Base-by-base conservation (phyloP, 35 echinoderm and acorn worm species). In the Heliocidaris erythrogramma region DNA sequence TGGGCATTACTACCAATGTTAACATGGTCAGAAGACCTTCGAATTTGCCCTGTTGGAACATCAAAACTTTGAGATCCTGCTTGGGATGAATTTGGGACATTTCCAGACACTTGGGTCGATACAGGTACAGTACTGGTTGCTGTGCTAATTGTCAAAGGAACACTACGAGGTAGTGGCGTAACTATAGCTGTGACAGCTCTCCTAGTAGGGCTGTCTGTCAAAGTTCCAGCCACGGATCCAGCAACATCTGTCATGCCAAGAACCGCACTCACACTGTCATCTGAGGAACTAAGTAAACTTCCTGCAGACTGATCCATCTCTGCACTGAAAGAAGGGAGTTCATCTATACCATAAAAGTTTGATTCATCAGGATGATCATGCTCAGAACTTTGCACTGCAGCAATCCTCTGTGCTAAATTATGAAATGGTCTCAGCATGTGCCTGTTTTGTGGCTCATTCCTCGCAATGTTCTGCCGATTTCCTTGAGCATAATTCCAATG, bases 291-390 rank as follows among this genome's bases (percentile, higher is more conserved):
- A 11, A 92, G 48, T 30, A 92, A 59, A 16, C 49, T 59, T n/a
- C 49, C 91, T 59, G 91, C 31, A 48, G 91, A 59, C 47, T 92
- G 91, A 29, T 92, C 91, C 91, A 92, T 92, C 91, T 92, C 91
- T 59, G 50, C 49, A 59, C 91, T 42, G 49, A 92, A 92, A 14
- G 91, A 50, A 92, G 50, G 91, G 13, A 92, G 47, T 59, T 92
- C 91, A 92, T 92, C 91, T 13, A 59, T 59, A 50, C 48, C 50
- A 48, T 92, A 92, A 30, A 92, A 48, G 50, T 48, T 92, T 13
- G 49, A 49, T 48, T 92, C 49, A 59, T 92, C 91, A 4, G 48
- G 29, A n/a, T 48, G 31, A 89, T 48, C 31, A 32, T 89, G 87
- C 31, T 89, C 87, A 89, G 31, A 12, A 48, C 31, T 89, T 12